Conservation (phyloP, 2,797 vertebrate genomes). For the Prunella strophiata region DNA sequence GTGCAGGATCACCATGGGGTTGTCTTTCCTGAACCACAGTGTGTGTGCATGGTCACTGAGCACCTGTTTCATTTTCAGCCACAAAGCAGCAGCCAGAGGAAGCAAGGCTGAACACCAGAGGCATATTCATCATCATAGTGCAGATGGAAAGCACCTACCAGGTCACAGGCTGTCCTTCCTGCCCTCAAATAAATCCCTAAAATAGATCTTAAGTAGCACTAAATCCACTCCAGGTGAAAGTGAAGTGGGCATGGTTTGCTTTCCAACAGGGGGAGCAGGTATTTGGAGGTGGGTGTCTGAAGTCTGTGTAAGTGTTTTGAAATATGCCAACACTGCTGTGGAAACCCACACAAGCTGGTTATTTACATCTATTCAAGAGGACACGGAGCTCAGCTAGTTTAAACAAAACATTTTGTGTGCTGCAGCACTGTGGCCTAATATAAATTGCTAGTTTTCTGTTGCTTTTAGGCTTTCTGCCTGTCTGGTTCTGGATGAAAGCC, state of each 20-base stretch:
- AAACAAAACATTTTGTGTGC: constrained; percentile 50
- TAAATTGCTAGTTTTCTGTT: constrained; percentile 44
- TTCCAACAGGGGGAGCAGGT: background rate
- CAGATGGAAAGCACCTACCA: background rate
- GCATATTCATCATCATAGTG: background rate
- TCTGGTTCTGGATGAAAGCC: constrained; percentile 35
- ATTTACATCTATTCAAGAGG: constrained; percentile 16
- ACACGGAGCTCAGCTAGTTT: background rate
- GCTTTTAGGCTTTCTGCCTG: constrained; percentile 38
- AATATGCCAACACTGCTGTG: background rate
- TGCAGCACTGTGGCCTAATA: background rate
- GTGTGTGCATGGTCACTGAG: background rate
- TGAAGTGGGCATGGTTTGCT: background rate
- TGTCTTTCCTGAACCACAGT: background rate
- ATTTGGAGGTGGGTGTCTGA: background rate
- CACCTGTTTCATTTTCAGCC: background rate
- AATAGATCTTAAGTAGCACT: background rate
- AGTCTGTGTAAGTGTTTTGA: background rate
- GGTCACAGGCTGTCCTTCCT: background rate
- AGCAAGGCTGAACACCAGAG: background rate
- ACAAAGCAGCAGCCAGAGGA: background rate
- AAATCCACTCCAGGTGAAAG: background rate
- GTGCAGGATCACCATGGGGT: background rate
- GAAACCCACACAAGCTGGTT: background rate
- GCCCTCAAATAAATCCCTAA: background rate